phyloP scores from a whole-genome alignment of 1,140 invertebrate species.

The Euschistus heros region DNA sequence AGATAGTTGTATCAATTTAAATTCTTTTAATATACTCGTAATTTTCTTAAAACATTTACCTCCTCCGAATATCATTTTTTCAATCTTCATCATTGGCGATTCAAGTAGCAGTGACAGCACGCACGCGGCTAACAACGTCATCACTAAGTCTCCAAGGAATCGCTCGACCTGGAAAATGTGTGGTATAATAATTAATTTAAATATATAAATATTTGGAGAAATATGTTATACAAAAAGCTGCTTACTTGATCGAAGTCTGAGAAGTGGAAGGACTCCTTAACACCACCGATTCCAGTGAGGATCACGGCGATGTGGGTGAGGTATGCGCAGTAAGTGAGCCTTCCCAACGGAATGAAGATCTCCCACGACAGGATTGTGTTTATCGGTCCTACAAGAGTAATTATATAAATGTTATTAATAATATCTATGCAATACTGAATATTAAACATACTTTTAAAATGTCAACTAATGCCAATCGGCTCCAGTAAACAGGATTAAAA shows the following conservation, averaged over 20 bases:
- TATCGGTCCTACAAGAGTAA: conserved; percentile 36
- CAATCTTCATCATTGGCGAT: conserved; percentile 26
- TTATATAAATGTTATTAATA: background rate
- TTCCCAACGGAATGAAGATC: conserved; percentile 41
- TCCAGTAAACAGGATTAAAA: background rate
- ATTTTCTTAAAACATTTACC: no score
- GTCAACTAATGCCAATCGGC: background rate
- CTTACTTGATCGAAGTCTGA: conserved; percentile 25
- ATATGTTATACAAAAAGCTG: conserved; percentile 5
- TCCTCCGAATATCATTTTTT: conserved; percentile 25
- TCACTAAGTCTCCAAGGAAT: conserved; percentile 25
- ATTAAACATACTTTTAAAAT: background rate
- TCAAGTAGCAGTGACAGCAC: conserved; percentile 23
- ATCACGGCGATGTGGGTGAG: conserved; percentile 38
- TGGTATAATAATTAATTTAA: background rate
- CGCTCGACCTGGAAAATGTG: conserved; percentile 21
- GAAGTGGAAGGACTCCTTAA: conserved; percentile 20
- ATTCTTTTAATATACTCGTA: no score
- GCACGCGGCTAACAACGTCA: conserved; percentile 16
- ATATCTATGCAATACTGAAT: background rate
- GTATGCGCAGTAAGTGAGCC: conserved; percentile 47
- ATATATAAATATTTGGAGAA: background rate
- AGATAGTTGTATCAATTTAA: no score
- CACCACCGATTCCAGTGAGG: conserved; percentile 20
- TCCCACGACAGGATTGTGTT: conserved; percentile 43